Percentiles rank a stretch among this genome's conserved stretches.
phyloP scores from a whole-genome alignment of 2,797 vertebrate genomes.

The Fistularia tabacaria region DNA sequence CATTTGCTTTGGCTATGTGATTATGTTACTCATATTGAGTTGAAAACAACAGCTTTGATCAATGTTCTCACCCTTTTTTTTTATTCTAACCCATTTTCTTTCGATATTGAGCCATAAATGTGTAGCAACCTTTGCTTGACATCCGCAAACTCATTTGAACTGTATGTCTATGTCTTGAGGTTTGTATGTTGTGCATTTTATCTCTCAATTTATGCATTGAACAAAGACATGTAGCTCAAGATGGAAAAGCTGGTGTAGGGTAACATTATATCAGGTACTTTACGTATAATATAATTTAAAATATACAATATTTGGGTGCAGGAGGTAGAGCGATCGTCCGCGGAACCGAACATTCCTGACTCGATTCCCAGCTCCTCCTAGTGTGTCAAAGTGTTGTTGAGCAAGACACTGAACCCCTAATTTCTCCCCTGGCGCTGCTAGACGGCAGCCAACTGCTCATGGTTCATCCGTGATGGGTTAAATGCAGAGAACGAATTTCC shows the following conservation, averaged over 20 bases:
- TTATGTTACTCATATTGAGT: constrained; percentile 54
- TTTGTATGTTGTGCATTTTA: background rate
- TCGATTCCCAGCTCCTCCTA: too few relatives aligned
- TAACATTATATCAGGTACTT: too few relatives aligned
- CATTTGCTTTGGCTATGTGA: constrained; percentile 45
- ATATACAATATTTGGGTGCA: too few relatives aligned
- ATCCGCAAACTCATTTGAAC: constrained; percentile 24
- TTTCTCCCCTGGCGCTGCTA: too few relatives aligned
- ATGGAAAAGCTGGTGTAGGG: constrained; percentile 1
- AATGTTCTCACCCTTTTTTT: constrained; percentile 38
- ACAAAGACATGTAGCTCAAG: constrained; percentile 18
- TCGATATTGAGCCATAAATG: constrained; percentile 25
- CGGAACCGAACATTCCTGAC: too few relatives aligned
- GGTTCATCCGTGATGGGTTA: too few relatives aligned
- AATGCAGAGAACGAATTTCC: too few relatives aligned
- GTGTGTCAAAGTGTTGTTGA: too few relatives aligned
- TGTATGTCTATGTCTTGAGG: constrained; percentile 10
- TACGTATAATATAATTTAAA: too few relatives aligned
- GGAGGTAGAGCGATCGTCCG: too few relatives aligned
- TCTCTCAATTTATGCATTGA: constrained; percentile 13
- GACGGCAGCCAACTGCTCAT: too few relatives aligned
- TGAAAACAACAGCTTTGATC: constrained; percentile 52
- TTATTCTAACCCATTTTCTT: constrained; percentile 15
- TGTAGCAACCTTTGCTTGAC: constrained; percentile 16
- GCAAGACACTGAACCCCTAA: too few relatives aligned